Evolutionary conservation across 1,140 invertebrate species (phyloP).

Genomic region (Cydia strobilella): DNA sequence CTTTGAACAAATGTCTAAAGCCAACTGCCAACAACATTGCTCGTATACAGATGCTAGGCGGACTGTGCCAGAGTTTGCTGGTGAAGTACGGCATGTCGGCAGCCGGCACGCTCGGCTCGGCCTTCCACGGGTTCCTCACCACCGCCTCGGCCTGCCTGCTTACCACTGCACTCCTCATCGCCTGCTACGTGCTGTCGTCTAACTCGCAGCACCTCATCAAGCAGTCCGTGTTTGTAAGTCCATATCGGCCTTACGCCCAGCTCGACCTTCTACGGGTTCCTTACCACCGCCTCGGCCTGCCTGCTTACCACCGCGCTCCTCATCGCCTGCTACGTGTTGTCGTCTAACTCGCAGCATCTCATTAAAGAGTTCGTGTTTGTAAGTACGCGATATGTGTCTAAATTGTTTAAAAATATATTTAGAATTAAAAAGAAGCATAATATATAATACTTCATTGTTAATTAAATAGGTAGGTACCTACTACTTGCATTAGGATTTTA

Average conservation of each 20-base stretch:
- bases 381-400: conserved; percentile 63
- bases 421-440: too few relatives aligned
- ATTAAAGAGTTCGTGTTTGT: conserved; percentile 90
- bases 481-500: too few relatives aligned
- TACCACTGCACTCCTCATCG: conserved; percentile 85
- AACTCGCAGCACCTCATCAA: conserved; percentile 87
- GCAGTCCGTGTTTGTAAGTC: conserved; percentile 89
- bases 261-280: conserved; percentile 83
- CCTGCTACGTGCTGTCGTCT: conserved; percentile 88
- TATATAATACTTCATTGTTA: too few relatives aligned
- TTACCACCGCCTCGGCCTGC: conserved; percentile 82
- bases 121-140: conserved; percentile 88
- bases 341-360: conserved; percentile 86
- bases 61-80: conserved; percentile 87
- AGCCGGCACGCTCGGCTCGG: conserved; percentile 84
- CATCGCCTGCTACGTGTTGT: conserved; percentile 87
- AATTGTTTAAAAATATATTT: too few relatives aligned
- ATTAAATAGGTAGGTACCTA: too few relatives aligned
- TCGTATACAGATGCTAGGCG: conserved; percentile 83
- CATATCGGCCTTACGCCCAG: not conserved
- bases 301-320: conserved; percentile 83
- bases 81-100: conserved; percentile 87
- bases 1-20: not conserved
- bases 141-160: conserved; percentile 88
- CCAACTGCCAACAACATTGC: conserved; percentile 31